phyloP scores from a whole-genome alignment of 2,888 invertebrate genomes.

The Idaea dimidiata region DNA sequence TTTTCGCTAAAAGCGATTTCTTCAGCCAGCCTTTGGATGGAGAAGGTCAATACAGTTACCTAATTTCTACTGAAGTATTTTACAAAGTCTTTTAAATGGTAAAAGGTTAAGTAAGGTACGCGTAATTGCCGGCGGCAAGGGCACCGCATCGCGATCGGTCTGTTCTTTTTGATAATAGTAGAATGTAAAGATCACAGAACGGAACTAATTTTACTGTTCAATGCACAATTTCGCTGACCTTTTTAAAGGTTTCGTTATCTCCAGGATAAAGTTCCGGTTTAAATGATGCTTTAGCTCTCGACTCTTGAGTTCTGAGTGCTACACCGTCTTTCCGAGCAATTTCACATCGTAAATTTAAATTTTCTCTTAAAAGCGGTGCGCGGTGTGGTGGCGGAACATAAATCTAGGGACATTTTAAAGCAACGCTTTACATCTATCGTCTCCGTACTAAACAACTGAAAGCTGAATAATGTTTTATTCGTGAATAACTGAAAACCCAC shows the following conservation, averaged over 20 bases:
- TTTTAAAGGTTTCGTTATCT: background rate
- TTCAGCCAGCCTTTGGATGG: no score
- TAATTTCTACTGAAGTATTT: background rate
- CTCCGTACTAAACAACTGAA: background rate
- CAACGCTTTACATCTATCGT: constrained; percentile 11
- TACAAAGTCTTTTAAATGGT: background rate
- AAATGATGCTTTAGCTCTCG: background rate
- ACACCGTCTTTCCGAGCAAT: constrained; percentile 42
- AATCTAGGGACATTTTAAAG: background rate
- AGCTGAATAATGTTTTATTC: background rate
- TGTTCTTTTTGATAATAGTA: no score
- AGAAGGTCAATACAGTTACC: background rate
- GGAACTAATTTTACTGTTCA: constrained; percentile 37
- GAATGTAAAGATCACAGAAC: constrained; percentile 12
- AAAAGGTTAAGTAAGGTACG: background rate
- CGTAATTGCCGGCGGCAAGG: background rate
- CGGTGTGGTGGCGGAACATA: background rate
- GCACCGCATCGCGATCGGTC: background rate
- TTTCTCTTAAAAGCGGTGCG: constrained; percentile 33
- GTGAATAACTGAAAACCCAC: background rate
- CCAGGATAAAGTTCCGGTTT: background rate
- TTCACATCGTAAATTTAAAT: constrained; percentile 43
- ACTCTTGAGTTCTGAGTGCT: constrained; percentile 32
- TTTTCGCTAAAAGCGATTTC: no score
- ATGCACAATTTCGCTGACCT: constrained; percentile 24